Conservation (phyloP, 1,140 invertebrate genomes). For the Vanessa tameamea region DNA sequence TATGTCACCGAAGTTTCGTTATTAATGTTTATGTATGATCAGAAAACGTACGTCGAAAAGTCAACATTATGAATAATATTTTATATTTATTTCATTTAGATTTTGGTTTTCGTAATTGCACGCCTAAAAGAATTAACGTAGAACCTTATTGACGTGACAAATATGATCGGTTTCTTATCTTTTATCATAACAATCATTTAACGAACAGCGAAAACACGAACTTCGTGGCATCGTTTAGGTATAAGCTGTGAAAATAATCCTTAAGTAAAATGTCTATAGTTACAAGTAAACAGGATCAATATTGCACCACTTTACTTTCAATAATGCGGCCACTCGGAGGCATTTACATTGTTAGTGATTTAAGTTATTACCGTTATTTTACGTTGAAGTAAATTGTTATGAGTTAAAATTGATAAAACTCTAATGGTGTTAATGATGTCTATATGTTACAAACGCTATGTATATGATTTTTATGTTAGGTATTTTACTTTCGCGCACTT, state of each 20-base stretch:
- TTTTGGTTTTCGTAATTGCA: too few species aligned
- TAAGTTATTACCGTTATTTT: conserved; percentile 24
- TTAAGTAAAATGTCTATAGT: not conserved
- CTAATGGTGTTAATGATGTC: too few species aligned
- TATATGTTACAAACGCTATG: too few species aligned
- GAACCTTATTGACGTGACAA: not conserved
- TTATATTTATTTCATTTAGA: too few species aligned
- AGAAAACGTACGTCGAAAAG: too few species aligned
- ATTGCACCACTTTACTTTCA: conserved; percentile 27
- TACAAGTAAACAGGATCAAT: conserved; percentile 22
- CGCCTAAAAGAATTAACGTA: too few species aligned
- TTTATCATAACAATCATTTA: not conserved
- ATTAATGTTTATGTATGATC: too few species aligned
- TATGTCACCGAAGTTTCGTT: not conserved
- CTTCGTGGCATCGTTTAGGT: not conserved
- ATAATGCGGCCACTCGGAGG: conserved; percentile 26
- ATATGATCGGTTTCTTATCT: not conserved
- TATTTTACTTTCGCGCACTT: too few species aligned
- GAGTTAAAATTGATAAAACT: not conserved
- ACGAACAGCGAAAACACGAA: not conserved
- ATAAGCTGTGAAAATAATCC: not conserved
- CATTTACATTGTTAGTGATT: conserved; percentile 28
- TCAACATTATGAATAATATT: too few species aligned
- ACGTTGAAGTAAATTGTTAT: conserved; percentile 9
- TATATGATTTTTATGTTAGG: too few species aligned